Conservation (phyloP, 2,113 vertebrate genomes). For the Verasper variegatus region DNA sequence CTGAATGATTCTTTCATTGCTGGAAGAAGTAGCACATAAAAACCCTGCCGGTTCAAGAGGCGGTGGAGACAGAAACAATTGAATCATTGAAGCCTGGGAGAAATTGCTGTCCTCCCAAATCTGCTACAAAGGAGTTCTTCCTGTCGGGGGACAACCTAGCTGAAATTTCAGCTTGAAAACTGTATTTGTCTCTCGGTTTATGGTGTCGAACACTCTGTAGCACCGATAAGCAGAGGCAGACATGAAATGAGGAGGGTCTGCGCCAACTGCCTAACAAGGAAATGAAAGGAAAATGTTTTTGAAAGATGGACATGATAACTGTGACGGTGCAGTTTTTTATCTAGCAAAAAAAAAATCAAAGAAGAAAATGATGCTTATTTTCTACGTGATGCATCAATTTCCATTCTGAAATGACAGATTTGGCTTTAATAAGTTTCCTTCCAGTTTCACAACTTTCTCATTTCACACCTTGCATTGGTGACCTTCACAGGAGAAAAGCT, state of each 20-base stretch:
- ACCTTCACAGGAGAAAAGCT: neutral
- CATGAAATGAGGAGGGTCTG: neutral
- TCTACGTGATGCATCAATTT: neutral
- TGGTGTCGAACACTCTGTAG: neutral
- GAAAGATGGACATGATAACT: neutral
- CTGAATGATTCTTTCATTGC: constrained; percentile 43
- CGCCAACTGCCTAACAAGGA: too few species aligned
- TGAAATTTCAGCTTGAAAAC: constrained; percentile 29
- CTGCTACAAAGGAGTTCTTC: neutral
- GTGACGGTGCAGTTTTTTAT: neutral
- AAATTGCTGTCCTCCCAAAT: constrained; percentile 14
- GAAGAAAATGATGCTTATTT: neutral
- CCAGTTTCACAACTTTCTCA: neutral
- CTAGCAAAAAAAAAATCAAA: neutral
- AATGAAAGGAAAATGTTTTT: neutral
- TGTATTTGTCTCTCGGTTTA: constrained; percentile 9
- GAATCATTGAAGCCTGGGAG: constrained; percentile 29
- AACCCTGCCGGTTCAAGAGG: constrained; percentile 11
- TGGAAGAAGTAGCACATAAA: constrained; percentile 3
- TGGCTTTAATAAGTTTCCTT: neutral
- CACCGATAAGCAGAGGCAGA: neutral
- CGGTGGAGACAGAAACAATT: constrained; percentile 15
- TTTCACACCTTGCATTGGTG: neutral
- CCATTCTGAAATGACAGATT: neutral
- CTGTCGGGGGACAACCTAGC: neutral